A percentile compares a stretch with the other conserved stretches of the same genome.
Evolutionary conservation across 2,113 vertebrate species (phyloP).

Genomic region (Pimephales promelas): DNA sequence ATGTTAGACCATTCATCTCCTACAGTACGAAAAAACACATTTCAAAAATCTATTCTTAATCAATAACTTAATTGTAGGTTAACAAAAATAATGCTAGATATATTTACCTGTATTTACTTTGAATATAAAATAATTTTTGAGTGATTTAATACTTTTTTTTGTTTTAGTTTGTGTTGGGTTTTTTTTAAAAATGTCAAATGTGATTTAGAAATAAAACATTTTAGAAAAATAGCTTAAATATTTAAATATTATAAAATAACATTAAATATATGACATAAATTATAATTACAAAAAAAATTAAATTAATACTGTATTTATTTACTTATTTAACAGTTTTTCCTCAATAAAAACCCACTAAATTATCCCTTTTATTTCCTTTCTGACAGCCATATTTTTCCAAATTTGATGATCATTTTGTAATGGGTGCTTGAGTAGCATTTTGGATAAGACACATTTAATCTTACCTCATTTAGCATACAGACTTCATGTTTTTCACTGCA

Average conservation of each 20-base stretch:
- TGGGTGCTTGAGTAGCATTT: not conserved
- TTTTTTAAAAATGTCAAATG: too few relatives aligned
- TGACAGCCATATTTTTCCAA: not conserved
- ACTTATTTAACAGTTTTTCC: not conserved
- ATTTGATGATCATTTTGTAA: too few relatives aligned
- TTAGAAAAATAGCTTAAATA: not conserved
- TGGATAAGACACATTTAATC: not conserved
- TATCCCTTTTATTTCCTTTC: not conserved
- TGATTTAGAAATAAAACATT: too few relatives aligned
- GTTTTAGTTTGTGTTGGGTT: too few relatives aligned
- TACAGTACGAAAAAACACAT: slow-evolving; percentile 55
- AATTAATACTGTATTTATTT: too few relatives aligned
- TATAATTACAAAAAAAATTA: not conserved
- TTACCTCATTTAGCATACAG: slow-evolving; percentile 83
- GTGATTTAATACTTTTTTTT: too few relatives aligned
- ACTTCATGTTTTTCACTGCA: slow-evolving; percentile 75
- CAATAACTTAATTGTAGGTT: not conserved
- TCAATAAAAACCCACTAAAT: not conserved
- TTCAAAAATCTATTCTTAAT: not conserved
- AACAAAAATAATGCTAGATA: not conserved
- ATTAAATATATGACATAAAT: not conserved
- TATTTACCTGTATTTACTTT: too few relatives aligned
- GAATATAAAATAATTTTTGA: too few relatives aligned
- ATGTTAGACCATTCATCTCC: slow-evolving; percentile 79
- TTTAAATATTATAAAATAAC: too few relatives aligned